Conservation (phyloP, 2,797 vertebrate genomes). For the Cossypha caffra region DNA sequence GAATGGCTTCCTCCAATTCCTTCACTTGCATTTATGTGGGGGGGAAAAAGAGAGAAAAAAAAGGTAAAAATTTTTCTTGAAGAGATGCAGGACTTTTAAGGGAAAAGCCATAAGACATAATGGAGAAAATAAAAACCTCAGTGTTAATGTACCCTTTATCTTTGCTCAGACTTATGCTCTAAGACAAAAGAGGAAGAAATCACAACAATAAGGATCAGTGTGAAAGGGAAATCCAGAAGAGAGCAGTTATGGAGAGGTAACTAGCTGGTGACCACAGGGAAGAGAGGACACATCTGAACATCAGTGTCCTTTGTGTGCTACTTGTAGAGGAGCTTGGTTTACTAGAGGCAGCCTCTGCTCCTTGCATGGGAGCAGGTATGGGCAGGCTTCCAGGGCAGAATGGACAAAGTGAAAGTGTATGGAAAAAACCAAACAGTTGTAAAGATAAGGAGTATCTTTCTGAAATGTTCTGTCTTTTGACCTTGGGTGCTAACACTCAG, state of each 20-base stretch:
- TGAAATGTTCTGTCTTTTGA: not conserved
- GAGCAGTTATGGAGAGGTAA: not conserved
- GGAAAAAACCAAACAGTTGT: not conserved
- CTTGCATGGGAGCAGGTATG: not conserved
- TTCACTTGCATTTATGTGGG: not conserved
- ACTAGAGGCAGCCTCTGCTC: not conserved
- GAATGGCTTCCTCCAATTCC: not conserved
- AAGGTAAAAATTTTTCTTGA: not conserved
- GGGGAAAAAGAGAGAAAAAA: accelerated
- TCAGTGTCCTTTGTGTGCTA: not conserved
- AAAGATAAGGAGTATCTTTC: not conserved
- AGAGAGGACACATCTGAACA: not conserved
- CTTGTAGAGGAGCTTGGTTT: not conserved
- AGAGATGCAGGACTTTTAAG: not conserved
- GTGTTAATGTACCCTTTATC: not conserved
- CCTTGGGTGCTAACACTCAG: not conserved
- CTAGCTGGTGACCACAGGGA: not conserved
- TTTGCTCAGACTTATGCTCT: not conserved
- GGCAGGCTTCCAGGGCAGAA: not conserved
- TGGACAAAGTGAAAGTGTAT: not conserved
- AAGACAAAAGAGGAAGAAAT: not conserved
- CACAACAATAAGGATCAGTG: not conserved
- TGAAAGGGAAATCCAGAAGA: not conserved
- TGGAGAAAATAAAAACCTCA: not conserved
- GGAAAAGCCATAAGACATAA: not conserved